These are phyloP conservation scores for Antheraea mylitta DNA, from an alignment of 1,140 invertebrate species.

Conservation along the genomic window DNA sequence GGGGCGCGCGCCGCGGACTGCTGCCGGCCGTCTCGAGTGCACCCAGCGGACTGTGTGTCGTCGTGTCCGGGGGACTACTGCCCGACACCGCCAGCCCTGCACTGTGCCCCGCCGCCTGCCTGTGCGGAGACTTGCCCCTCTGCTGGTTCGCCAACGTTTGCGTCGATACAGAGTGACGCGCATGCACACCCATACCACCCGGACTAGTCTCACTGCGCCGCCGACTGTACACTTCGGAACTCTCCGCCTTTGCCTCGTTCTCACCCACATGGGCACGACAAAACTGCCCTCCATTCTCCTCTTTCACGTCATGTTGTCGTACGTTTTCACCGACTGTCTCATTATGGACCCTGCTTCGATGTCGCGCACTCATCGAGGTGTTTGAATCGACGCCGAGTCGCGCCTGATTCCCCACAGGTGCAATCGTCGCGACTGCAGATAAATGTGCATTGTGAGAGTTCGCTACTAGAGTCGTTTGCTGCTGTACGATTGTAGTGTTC, in stretches of 20 bases:
- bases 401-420: slow-evolving; percentile 29
- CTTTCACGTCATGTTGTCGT: neutral
- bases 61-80: slow-evolving; percentile 87
- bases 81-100: slow-evolving; percentile 57
- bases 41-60: slow-evolving; percentile 86
- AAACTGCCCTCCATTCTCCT: slow-evolving; percentile 16
- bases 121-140: slow-evolving; percentile 66
- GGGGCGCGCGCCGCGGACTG: slow-evolving; percentile 62
- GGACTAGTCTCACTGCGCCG: slow-evolving; percentile 36
- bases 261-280: neutral
- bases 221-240: slow-evolving; percentile 35
- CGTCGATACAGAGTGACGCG: slow-evolving; percentile 85
- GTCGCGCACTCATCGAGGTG: slow-evolving; percentile 25
- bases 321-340: slow-evolving; percentile 29
- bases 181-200: slow-evolving; percentile 30
- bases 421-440: slow-evolving; percentile 39
- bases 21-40: slow-evolving; percentile 68
- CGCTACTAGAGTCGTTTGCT: slow-evolving; percentile 83
- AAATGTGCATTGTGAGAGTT: slow-evolving; percentile 82
- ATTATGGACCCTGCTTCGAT: slow-evolving; percentile 36
- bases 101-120: slow-evolving; percentile 74
- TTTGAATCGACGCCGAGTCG: slow-evolving; percentile 33
- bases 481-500: slow-evolving; percentile 84
- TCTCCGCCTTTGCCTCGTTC: slow-evolving; percentile 25
- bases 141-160: slow-evolving; percentile 83